Base-by-base conservation (phyloP, 2,888 invertebrate species). In the Cybosia mesomella region DNA sequence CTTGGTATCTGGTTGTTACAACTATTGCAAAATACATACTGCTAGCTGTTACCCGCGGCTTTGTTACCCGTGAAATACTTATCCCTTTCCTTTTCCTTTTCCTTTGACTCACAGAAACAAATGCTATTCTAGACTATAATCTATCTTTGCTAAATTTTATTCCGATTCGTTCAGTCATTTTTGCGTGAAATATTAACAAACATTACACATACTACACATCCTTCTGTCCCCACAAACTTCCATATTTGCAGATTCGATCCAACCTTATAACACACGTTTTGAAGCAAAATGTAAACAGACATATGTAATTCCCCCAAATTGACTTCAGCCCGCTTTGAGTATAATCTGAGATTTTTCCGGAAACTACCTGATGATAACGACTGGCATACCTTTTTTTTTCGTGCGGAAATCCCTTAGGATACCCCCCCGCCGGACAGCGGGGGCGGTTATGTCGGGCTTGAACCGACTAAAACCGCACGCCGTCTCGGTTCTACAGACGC, bases 1-100 rank as follows among this genome's bases (percentile, higher is more conserved):
- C 32, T 58, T 65, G 55, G 61, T 70, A 62, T 66, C 57, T 54
- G 64, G 60, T 71, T 75, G 60, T 69, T 68, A 69, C 72, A 57
- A 64, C 62, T 67, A 66, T 69, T 77, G 43, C 64, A 60, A 64
- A 76, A 72, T 57, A 49, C 9, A 18, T 18, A 43, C 8, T 49
- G 9, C 15, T 18, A n/a, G 1, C n/a, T n/a, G n/a, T 43, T 43
- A 1, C 15, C n/a, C 49, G n/a, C 9, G 9, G 2, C n/a, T 49
- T 49, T 7, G 7, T 15, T 18, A 15, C 43, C 43, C 3, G 2
- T 18, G 7, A 43, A 18, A 43, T 18, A 43, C 18, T 7, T 4
- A 15, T 15, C 1, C 36, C n/a, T n/a, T n/a, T n/a, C n/a, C n/a
- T n/a, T n/a, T n/a, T n/a, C n/a, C n/a, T n/a, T n/a, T 36, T 13